Base-by-base conservation (phyloP, 2,797 vertebrate species). In the Alosa sapidissima region DNA sequence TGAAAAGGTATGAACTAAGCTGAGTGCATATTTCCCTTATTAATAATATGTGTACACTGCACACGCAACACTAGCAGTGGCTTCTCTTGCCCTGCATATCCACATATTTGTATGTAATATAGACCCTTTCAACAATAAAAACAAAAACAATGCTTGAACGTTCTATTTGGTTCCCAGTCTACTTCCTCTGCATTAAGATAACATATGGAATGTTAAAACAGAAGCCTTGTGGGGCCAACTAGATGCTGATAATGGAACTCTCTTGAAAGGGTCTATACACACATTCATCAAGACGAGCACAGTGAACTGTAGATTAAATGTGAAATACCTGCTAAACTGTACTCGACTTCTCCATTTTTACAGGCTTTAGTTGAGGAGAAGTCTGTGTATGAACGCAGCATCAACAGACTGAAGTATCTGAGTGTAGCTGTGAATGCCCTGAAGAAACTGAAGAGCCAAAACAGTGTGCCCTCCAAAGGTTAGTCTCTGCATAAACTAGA, bases 351-450 rank as follows among this genome's bases (percentile, higher is more conserved):
- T 47, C 7, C 28, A 3, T 28, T 36, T 21, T 54, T 81, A 83
- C 49, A 97, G 96, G 96, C 96, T 0, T 87, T 96, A 41, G 89
- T 86, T 36, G 96, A 97, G 91, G 96, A 98, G 91, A 96, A 92
- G 87, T 88, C 89, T 0, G 89, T 97, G 68, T 97, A 95, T 92
- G 95, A 96, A 82, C 94, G 93, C 84, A 97, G 94, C 87, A 83
- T 93, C 65, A 96, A 95, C 93, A 96, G 94, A 90, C 93, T 96
- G 48, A 96, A 96, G 90, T 97, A 97, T 89, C 88, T 96, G 86
- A 97, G 96, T 65, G 89, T 96, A 86, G 95, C 95, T 54, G 94
- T 96, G 86, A 97, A 96, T 82, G 93, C 93, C 0, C 91, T 97
- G 45, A 97, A 97, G 93, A 97, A 90, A 86, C 91, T 97, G 82